phyloP scores from a whole-genome alignment of 2,888 invertebrate species.

The Selenia dentaria region DNA sequence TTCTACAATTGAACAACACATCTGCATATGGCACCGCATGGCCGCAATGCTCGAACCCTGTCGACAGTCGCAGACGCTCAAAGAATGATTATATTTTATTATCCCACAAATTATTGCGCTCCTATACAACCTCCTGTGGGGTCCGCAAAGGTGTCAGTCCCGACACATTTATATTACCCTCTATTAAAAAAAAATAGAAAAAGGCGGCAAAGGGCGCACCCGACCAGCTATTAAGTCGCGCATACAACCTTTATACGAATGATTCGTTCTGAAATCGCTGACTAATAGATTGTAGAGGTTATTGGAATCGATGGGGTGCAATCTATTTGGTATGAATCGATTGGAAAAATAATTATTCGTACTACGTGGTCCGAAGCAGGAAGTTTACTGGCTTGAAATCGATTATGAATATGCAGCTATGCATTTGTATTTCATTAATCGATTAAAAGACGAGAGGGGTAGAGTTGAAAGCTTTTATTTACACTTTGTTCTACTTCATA shows the following conservation, averaged over 20 bases:
- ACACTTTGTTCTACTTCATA: background rate
- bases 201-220: slow-evolving; percentile 60
- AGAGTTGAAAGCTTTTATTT: too few relatives aligned
- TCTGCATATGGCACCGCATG: slow-evolving; percentile 25
- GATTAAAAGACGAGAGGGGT: background rate
- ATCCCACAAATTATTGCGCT: slow-evolving; percentile 72
- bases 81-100: slow-evolving; percentile 75
- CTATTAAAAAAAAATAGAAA: slow-evolving; percentile 63
- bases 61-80: slow-evolving; percentile 48
- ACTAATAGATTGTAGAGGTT: slow-evolving; percentile 77
- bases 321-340: slow-evolving; percentile 40
- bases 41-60: slow-evolving; percentile 23
- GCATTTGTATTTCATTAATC: slow-evolving; percentile 14
- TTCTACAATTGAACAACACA: background rate
- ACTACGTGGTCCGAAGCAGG: slow-evolving; percentile 24
- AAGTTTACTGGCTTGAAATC: slow-evolving; percentile 26
- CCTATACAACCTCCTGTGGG: slow-evolving; percentile 71
- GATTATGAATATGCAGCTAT: slow-evolving; percentile 21
- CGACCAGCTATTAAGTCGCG: slow-evolving; percentile 43
- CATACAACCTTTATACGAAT: slow-evolving; percentile 53
- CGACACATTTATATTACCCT: slow-evolving; percentile 78
- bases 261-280: slow-evolving; percentile 68
- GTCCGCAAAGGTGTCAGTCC: slow-evolving; percentile 79
- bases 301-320: slow-evolving; percentile 63
- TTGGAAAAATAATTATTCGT: slow-evolving; percentile 38